Base-by-base conservation (phyloP, 2,797 vertebrate species). In the Leuciscus waleckii region DNA sequence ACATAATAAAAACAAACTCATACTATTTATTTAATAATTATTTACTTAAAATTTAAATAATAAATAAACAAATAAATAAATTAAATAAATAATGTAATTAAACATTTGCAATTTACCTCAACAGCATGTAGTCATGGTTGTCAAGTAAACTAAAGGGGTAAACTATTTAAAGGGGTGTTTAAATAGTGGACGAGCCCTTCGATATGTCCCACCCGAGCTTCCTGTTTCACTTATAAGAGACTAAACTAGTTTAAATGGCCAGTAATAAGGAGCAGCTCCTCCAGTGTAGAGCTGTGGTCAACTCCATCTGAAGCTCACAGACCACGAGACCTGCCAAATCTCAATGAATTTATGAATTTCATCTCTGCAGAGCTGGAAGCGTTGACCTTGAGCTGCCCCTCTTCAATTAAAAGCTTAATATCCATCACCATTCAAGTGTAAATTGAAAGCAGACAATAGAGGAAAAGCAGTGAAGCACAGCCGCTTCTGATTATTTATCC, bases 381-480 rank as follows among this genome's bases (percentile, higher is more conserved):
- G 23, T 39, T 75, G 70, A 83, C 39, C 70, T 49, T 51, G 16
- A 35, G 78, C n/a, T 13, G n/a, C 35, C n/a, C 80, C 19, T 43
- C 51, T 29, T 29, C 61, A 61, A 82, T 63, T 35, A 74, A 74
- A 41, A 73, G 81, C 39, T 35, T 65, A 61, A 82, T 74, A 74
- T 82, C 81, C 29, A 56, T 37, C 1, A 23, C 56, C 43, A 74
- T 82, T 63, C 69, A 74, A 49, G 81, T 82, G 80, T 35, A 49
- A 73, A 74, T 43, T 63, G 81, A 82, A 74, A 63, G 79, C 56
- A 70, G 35, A 81, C 79, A 81, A 80, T 39, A 74, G 56, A 63
- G 69, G 7, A 6, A 37, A 51, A 73, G 51, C 78, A 17, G 61
- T 7, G 63, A 37, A 77, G 75, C 51, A 26, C 4, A 39, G 51